phyloP scores from a whole-genome alignment of 2,113 vertebrate species.

The Suncus etruscus region DNA sequence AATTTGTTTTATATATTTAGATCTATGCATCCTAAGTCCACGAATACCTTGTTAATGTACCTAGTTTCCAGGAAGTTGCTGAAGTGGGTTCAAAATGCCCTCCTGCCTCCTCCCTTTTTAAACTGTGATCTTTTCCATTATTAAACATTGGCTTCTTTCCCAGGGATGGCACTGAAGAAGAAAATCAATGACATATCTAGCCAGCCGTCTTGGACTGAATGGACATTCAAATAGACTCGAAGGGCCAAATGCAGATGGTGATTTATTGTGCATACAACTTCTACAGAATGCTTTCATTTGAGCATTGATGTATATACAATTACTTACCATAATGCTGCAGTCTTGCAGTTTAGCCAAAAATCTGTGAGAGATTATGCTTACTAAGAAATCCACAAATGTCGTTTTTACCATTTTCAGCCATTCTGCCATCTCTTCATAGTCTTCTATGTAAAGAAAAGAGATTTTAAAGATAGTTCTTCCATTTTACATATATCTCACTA shows the following conservation, averaged over 20 bases:
- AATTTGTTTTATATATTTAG: slow-evolving; percentile 53
- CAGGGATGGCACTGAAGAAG: slow-evolving; percentile 68
- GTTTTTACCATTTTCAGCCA: slow-evolving; percentile 59
- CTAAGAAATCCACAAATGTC: slow-evolving; percentile 74
- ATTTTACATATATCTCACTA: slow-evolving; percentile 65
- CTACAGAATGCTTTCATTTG: slow-evolving; percentile 71
- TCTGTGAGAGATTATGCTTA: slow-evolving; percentile 73
- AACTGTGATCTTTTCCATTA: slow-evolving; percentile 68
- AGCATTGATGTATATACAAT: slow-evolving; percentile 65
- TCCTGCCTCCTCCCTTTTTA: slow-evolving; percentile 45
- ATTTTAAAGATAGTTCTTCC: slow-evolving; percentile 66
- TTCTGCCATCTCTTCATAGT: slow-evolving; percentile 59
- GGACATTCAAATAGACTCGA: slow-evolving; percentile 63
- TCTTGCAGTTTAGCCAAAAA: slow-evolving; percentile 67
- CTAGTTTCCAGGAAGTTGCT: slow-evolving; percentile 53
- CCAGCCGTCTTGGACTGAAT: slow-evolving; percentile 64
- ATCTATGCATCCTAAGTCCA: slow-evolving; percentile 14
- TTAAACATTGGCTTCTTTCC: slow-evolving; percentile 72
- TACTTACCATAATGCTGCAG: slow-evolving; percentile 55
- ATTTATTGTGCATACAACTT: slow-evolving; percentile 56
- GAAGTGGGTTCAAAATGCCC: slow-evolving; percentile 56
- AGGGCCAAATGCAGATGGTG: slow-evolving; percentile 69
- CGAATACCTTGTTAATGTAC: slow-evolving; percentile 53
- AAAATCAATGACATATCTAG: slow-evolving; percentile 74
- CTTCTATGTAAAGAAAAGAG: slow-evolving; percentile 65